Base-by-base conservation (phyloP, 2,113 vertebrate species). In the Hemichromis elongatus region DNA sequence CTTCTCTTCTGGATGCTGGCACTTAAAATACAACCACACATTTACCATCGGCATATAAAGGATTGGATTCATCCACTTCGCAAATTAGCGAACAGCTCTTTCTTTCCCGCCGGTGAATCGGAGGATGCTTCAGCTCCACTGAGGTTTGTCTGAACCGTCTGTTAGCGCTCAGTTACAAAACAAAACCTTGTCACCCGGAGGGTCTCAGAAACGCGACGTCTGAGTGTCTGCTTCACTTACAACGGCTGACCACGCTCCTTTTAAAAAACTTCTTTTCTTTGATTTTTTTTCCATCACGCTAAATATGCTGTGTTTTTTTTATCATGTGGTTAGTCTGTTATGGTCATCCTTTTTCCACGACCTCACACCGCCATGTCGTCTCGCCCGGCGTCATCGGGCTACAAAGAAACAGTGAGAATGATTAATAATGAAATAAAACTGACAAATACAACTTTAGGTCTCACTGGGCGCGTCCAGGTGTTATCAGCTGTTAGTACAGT, bases 21-120 rank as follows among this genome's bases (percentile, higher is more conserved):
- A 40, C 80, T 88, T 81, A 81, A 79, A 89, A 70, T 77, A 78
- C 42, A 84, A 53, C 52, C 52, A 80, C 53, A 90, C 53, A 54
- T 89, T 86, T 88, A 85, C 35, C 18, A 50, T 83, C 55, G 1
- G 68, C 57, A 24, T 19, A 83, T 55, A 52, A 86, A 86, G 68
- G 66, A 85, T 3, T 50, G 7, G 50, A 90, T 86, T 85, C 79
- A 47, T 9, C 66, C 84, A 53, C 78, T 73, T 77, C 26, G 80
- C 42, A 30, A 80, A 70, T 81, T 24, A 80, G 28, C 21, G 35
- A 84, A 57, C 47, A 63, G 63, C 12, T 53, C 79, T 79, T 83
- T 66, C 19, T 59, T 88, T 81, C 8, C 24, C 11, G 33, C 5
- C 1, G 5, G 3, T 42, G 26, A 77, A 53, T 42, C 81, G 50